Evolutionary conservation across 2,113 vertebrate genomes (phyloP).

Genomic region (Python bivittatus): DNA sequence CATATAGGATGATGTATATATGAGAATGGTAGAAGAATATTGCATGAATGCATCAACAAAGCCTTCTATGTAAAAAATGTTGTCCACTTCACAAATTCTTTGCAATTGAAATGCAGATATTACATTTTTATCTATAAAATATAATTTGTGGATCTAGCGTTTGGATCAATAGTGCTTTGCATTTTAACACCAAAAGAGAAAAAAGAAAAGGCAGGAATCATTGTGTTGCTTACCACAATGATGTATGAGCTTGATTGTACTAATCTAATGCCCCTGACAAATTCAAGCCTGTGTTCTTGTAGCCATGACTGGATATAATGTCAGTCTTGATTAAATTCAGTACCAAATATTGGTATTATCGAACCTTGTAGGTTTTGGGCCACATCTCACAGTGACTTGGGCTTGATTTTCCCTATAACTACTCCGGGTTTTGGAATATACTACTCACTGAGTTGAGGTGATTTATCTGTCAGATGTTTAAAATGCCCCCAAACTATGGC

Average conservation of each 20-base stretch:
- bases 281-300: not conserved
- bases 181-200: not conserved
- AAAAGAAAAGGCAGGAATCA: not conserved
- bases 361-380: not conserved
- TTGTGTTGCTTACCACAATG: not conserved
- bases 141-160: not conserved
- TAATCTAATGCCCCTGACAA: not conserved
- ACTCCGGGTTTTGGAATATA: not conserved
- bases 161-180: not conserved
- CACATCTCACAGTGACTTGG: not conserved
- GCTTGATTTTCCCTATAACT: not conserved
- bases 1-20: too few relatives aligned
- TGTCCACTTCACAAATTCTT: too few relatives aligned
- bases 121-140: too few relatives aligned
- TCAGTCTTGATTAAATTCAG: not conserved
- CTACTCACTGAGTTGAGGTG: not conserved
- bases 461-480: not conserved
- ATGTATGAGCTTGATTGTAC: not conserved
- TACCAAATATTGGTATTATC: not conserved
- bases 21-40: too few relatives aligned
- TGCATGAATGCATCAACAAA: too few relatives aligned
- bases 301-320: not conserved
- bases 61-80: too few relatives aligned
- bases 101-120: too few relatives aligned
- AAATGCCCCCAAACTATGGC: not conserved